These are phyloP conservation scores for Macrosteles quadrilineatus DNA, from an alignment of 1,140 invertebrate genomes.

Conservation along the genomic window DNA sequence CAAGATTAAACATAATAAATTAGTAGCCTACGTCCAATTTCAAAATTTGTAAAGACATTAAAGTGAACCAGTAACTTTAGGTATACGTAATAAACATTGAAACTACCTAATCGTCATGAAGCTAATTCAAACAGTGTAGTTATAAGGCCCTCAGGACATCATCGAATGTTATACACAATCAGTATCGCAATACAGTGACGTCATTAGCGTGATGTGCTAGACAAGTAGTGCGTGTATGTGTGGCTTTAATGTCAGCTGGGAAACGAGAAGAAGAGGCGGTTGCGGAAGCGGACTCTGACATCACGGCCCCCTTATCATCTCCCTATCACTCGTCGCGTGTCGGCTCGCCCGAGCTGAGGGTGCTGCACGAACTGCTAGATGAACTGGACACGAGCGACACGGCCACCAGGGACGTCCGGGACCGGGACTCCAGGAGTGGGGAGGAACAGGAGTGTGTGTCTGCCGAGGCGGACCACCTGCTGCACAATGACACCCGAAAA, in stretches of 20 bases:
- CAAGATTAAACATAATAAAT: too few relatives aligned
- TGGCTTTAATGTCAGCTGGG: constrained; percentile 15
- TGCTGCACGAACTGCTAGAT: constrained; percentile 31
- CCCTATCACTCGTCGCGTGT: constrained; percentile 22
- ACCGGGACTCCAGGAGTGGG: neutral
- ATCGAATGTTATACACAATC: too few relatives aligned
- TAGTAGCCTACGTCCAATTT: too few relatives aligned
- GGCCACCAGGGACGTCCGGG: neutral
- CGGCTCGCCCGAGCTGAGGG: constrained; percentile 28
- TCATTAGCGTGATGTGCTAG: neutral
- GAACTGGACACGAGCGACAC: constrained; percentile 15
- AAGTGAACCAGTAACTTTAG: too few relatives aligned
- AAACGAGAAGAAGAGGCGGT: neutral
- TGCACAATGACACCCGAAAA: constrained; percentile 5
- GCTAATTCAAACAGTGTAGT: too few relatives aligned
- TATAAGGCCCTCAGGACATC: too few relatives aligned
- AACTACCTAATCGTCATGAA: too few relatives aligned
- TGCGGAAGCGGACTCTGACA: constrained; percentile 9
- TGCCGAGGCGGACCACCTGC: constrained; percentile 1
- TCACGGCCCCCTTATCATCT: constrained; percentile 19
- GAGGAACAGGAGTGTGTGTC: neutral
- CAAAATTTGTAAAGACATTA: too few relatives aligned
- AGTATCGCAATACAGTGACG: too few relatives aligned
- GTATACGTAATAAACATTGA: too few relatives aligned
- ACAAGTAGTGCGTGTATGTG: neutral